Percentiles rank a stretch among this genome's conserved stretches.
phyloP scores from a whole-genome alignment of 1,140 invertebrate genomes.

The Melipona quadrifasciata region DNA sequence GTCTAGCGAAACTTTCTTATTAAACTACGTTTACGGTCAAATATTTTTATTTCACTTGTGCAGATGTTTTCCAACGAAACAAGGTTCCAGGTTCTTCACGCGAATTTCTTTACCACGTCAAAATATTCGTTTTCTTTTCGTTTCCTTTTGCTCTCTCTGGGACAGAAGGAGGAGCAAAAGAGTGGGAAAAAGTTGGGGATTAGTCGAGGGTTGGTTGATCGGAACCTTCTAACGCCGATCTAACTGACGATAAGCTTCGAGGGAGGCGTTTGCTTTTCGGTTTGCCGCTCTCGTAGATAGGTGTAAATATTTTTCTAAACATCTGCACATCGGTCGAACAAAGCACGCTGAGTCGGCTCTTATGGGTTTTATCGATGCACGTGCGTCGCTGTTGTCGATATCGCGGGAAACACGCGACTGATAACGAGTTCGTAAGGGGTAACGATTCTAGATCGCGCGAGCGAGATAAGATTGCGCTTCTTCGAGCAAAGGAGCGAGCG shows the following conservation, averaged over 20 bases:
- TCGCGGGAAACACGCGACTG: background rate
- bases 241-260: no score
- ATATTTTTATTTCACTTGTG: background rate
- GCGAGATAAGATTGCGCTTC: constrained; percentile 9
- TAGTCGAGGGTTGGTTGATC: background rate
- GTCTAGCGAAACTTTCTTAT: background rate
- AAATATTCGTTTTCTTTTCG: no score
- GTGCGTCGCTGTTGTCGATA: background rate
- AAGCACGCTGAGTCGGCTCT: background rate
- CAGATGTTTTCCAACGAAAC: no score
- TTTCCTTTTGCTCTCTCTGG: no score
- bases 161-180: background rate
- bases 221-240: no score
- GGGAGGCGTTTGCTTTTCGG: background rate
- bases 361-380: background rate
- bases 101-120: no score
- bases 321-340: background rate
- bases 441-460: background rate
- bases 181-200: background rate
- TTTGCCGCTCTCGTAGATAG: background rate
- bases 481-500: background rate
- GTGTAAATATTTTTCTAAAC: background rate
- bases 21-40: background rate
- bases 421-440: background rate
- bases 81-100: no score